phyloP scores from a whole-genome alignment of 2,888 invertebrate species.

The Rutpela maculata region DNA sequence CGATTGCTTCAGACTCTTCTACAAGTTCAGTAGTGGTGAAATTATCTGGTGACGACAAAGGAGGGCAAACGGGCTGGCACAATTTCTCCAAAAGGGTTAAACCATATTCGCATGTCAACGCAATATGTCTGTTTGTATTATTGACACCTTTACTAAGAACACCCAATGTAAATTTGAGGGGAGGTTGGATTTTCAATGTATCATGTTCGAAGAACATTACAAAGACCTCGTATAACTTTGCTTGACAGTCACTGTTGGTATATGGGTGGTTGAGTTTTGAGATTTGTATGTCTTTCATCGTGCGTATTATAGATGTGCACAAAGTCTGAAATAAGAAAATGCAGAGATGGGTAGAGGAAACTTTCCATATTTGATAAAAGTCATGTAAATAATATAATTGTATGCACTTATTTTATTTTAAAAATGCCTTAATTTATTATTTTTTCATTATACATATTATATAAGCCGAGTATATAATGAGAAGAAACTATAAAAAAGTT shows the following conservation, averaged over 20 bases:
- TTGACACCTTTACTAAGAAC: slow-evolving; percentile 53
- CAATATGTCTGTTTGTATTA: slow-evolving; percentile 47
- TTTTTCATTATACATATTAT: too few species aligned
- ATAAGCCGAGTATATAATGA: too few species aligned
- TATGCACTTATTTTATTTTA: too few species aligned
- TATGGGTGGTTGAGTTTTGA: slow-evolving; percentile 51
- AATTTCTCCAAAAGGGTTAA: slow-evolving; percentile 54
- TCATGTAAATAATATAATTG: too few species aligned
- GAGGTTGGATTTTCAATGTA: slow-evolving; percentile 50
- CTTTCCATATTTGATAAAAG: too few species aligned
- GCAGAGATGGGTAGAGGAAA: too few species aligned
- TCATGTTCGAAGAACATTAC: slow-evolving; percentile 58
- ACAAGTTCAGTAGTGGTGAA: not conserved
- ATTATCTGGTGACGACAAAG: slow-evolving; percentile 43
- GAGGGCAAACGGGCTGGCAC: slow-evolving; percentile 59
- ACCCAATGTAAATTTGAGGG: slow-evolving; percentile 51
- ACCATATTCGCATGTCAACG: slow-evolving; percentile 51
- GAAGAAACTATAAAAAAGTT: too few species aligned
- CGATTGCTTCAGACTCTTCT: slow-evolving; percentile 15
- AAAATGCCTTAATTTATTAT: too few species aligned
- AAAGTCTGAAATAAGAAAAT: slow-evolving; percentile 51
- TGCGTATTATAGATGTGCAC: slow-evolving; percentile 49
- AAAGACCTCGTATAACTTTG: slow-evolving; percentile 54
- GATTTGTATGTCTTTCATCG: slow-evolving; percentile 51
- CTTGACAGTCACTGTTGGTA: slow-evolving; percentile 49